These are phyloP conservation scores for Nemapogon koenigi DNA, from an alignment of 2,888 invertebrate genomes.

Conservation along the genomic window DNA sequence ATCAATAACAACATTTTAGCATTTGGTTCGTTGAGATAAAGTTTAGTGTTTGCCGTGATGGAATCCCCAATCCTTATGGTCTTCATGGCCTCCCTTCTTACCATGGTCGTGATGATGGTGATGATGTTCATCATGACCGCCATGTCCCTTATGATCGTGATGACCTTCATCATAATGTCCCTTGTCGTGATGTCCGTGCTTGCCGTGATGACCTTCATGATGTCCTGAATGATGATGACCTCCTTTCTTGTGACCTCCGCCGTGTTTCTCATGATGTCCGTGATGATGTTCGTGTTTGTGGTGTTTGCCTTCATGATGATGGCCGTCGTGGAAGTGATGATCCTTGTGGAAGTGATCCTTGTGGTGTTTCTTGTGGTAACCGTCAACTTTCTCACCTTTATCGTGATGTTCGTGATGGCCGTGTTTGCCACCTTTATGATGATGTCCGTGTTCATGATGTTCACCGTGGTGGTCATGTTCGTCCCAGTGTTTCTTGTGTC, in stretches of 20 bases:
- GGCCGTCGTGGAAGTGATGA: conserved; percentile 88
- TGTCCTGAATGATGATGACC: conserved; percentile 79
- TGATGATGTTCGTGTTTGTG: conserved; percentile 80
- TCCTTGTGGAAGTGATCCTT: conserved; percentile 89
- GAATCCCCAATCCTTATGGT: conserved; percentile 76
- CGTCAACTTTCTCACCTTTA: conserved; percentile 81
- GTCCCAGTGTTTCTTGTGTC: conserved; percentile 81
- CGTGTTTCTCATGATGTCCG: conserved; percentile 75
- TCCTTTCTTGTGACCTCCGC: conserved; percentile 82
- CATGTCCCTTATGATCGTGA: conserved; percentile 80
- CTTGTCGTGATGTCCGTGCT: conserved; percentile 81
- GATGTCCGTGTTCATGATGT: conserved; percentile 78
- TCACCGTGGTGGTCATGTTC: conserved; percentile 77
- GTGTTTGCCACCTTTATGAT: conserved; percentile 79
- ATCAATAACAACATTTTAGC: conserved; percentile 30
- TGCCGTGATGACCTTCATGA: conserved; percentile 78
- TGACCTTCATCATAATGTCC: conserved; percentile 82
- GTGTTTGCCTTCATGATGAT: conserved; percentile 83
- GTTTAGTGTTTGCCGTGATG: conserved; percentile 59
- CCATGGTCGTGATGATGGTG: conserved; percentile 76
- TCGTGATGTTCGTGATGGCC: conserved; percentile 86
- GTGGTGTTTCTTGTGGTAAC: conserved; percentile 84
- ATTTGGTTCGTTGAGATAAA: conserved; percentile 15
- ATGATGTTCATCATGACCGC: conserved; percentile 77
- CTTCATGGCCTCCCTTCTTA: conserved; percentile 78